Percentiles rank a stretch among this genome's conserved stretches.
Conservation (phyloP, 2,797 vertebrate genomes). For the Gila robusta region DNA sequence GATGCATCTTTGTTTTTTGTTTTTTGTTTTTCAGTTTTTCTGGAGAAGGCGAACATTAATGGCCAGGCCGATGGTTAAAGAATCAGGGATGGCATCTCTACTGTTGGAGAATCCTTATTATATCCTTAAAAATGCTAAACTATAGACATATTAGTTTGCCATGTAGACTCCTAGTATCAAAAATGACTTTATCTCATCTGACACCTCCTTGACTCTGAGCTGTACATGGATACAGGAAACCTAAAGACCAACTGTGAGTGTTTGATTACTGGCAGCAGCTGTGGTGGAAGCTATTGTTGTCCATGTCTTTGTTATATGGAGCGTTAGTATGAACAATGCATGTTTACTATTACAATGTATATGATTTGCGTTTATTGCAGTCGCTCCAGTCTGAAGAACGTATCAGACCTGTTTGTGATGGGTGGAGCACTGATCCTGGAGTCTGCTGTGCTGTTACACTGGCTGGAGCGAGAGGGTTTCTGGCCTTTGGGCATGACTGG, state of each 20-base stretch:
- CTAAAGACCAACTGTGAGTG: constrained; percentile 61
- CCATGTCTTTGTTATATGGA: not conserved
- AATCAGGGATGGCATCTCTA: constrained; percentile 95
- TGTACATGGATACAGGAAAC: constrained; percentile 57
- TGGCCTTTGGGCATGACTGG: constrained; percentile 97
- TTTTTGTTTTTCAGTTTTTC: constrained; percentile 86
- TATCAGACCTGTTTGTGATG: constrained; percentile 99
- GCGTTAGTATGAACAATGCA: not conserved
- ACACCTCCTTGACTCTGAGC: constrained; percentile 46
- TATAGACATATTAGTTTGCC: not conserved
- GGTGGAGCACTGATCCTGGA: constrained; percentile 95
- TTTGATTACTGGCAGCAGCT: not conserved
- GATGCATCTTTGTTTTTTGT: not conserved
- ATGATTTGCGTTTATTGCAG: constrained; percentile 73
- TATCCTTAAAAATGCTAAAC: constrained; percentile 84
- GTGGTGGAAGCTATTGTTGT: not conserved
- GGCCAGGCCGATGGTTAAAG: constrained; percentile 97
- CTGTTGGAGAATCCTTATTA: constrained; percentile 98
- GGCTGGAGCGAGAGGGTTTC: constrained; percentile 95
- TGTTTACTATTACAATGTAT: not conserved
- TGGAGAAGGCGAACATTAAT: constrained; percentile 94
- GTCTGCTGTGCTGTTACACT: constrained; percentile 91
- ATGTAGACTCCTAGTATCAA: not conserved
- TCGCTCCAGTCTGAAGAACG: constrained; percentile 94
- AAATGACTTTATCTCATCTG: not conserved